Percentiles rank a stretch among this genome's conserved stretches.
Conservation (phyloP, 2,888 invertebrate species). For the Omphaloscelis lunosa region DNA sequence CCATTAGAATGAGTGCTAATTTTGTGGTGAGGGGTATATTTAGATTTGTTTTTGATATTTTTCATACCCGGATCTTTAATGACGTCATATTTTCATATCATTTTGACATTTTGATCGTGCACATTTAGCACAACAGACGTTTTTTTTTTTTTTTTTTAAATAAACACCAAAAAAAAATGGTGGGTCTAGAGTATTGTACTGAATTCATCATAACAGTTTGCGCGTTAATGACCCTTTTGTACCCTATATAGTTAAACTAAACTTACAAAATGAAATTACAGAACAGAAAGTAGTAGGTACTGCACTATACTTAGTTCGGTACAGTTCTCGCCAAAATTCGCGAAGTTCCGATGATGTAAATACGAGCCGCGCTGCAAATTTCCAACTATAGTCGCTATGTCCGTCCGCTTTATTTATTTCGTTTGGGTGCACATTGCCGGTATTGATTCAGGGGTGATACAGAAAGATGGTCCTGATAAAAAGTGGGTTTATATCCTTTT, state of each 20-base stretch:
- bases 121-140: too few relatives aligned
- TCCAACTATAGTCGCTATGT: constrained; percentile 42
- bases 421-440: constrained; percentile 55
- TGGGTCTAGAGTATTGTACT: too few relatives aligned
- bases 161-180: too few relatives aligned
- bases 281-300: neutral
- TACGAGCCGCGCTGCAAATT: constrained; percentile 56
- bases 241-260: neutral
- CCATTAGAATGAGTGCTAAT: constrained; percentile 43
- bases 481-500: neutral
- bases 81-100: constrained; percentile 4
- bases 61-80: neutral
- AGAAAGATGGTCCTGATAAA: neutral
- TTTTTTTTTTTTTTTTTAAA: too few relatives aligned
- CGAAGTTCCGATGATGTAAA: constrained; percentile 63
- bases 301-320: constrained; percentile 5
- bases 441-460: constrained; percentile 61
- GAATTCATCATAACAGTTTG: too few relatives aligned
- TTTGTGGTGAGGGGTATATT: constrained; percentile 24
- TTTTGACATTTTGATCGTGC: too few relatives aligned
- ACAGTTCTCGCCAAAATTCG: constrained; percentile 44
- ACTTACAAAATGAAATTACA: neutral
- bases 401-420: constrained; percentile 65
- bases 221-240: neutral
- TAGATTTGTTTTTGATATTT: neutral